phyloP scores from a whole-genome alignment of 2,113 vertebrate genomes.

The Nycticorax nycticorax region DNA sequence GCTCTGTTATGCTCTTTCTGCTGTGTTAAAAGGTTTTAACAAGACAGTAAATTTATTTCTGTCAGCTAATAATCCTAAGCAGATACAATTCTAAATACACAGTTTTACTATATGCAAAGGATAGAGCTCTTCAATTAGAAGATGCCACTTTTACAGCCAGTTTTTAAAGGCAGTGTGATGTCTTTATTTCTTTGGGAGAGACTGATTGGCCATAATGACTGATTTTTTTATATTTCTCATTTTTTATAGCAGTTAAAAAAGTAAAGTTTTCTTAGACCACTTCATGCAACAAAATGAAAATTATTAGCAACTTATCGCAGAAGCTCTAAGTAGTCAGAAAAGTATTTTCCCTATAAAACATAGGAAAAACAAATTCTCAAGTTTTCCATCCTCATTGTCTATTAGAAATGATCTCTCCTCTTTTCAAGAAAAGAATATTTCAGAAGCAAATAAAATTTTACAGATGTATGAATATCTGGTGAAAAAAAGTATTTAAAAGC shows the following conservation, averaged over 20 bases:
- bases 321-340: neutral
- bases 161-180: neutral
- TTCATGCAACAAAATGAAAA: neutral
- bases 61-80: neutral
- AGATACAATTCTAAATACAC: neutral
- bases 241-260: neutral
- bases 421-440: neutral
- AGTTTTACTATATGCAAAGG: neutral
- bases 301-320: neutral
- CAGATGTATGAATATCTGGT: neutral
- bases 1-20: neutral
- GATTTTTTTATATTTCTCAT: neutral
- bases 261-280: neutral
- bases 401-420: neutral
- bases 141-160: neutral
- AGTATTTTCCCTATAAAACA: neutral
- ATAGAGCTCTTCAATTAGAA: neutral
- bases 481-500: neutral
- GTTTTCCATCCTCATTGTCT: neutral
- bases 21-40: conserved; percentile 5
- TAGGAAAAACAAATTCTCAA: neutral
- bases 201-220: neutral
- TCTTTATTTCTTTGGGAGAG: neutral
- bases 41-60: neutral
- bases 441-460: neutral